phyloP scores from a whole-genome alignment of 2,113 vertebrate genomes.

The Tauraco erythrolophus region DNA sequence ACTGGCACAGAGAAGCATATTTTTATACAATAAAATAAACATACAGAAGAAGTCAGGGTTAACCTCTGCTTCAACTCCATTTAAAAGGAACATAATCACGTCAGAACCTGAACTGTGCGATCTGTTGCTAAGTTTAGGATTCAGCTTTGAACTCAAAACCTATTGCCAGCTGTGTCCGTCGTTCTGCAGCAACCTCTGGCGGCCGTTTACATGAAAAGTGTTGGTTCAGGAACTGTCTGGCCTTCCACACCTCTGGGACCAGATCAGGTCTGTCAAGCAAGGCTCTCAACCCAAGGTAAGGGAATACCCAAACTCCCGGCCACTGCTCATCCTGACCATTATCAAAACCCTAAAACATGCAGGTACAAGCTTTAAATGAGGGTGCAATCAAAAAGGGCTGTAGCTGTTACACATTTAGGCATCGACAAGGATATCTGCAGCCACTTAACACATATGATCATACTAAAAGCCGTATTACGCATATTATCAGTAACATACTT shows the following conservation, averaged over 20 bases:
- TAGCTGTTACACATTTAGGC: neutral
- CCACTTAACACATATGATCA: neutral
- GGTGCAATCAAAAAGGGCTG: neutral
- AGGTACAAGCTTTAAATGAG: neutral
- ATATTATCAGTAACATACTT: accelerated
- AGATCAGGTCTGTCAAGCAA: neutral
- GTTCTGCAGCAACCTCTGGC: conserved; percentile 62
- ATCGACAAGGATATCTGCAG: neutral
- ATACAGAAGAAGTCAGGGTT: neutral
- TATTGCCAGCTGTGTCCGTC: neutral
- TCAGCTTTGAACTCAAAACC: neutral
- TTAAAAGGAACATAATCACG: neutral
- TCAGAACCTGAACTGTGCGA: neutral
- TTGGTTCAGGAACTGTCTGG: neutral
- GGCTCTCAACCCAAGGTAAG: neutral
- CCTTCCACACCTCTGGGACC: neutral
- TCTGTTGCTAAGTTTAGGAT: neutral
- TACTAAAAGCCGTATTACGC: neutral
- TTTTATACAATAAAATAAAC: neutral
- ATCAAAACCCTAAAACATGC: neutral
- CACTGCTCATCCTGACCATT: neutral
- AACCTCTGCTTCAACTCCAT: neutral
- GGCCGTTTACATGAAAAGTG: neutral
- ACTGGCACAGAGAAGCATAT: neutral
- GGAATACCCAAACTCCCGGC: neutral